Conservation (phyloP, 1,140 invertebrate genomes). For the Goniozus legneri region DNA sequence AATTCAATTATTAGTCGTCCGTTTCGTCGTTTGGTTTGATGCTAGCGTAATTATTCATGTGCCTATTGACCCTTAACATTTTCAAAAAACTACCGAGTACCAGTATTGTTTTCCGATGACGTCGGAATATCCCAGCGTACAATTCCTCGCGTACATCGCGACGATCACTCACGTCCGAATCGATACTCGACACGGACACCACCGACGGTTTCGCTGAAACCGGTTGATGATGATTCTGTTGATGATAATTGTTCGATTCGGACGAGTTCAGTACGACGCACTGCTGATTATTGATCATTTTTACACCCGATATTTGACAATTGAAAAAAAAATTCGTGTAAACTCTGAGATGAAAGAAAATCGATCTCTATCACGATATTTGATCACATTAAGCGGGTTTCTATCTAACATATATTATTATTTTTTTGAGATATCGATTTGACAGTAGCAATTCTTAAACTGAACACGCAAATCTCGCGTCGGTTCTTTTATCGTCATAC, state of each 20-base stretch:
- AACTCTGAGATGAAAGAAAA: conserved; percentile 1
- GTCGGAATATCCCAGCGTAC: conserved; percentile 77
- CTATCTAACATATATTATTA: too few species aligned
- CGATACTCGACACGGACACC: conserved; percentile 49
- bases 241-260: conserved; percentile 36
- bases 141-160: conserved; percentile 72
- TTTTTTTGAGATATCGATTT: too few species aligned
- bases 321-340: too few species aligned
- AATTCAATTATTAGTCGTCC: conserved; percentile 39
- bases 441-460: too few species aligned
- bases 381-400: too few species aligned
- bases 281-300: conserved; percentile 51
- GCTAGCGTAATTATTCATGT: conserved; percentile 73
- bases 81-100: conserved; percentile 75
- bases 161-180: conserved; percentile 64
- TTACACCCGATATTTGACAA: too few species aligned
- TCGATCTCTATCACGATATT: too few species aligned
- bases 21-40: conserved; percentile 62
- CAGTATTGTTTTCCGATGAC: conserved; percentile 74
- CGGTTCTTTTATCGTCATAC: too few species aligned
- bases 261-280: conserved; percentile 40
- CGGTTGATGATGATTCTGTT: too few species aligned
- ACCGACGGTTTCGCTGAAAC: conserved; percentile 48
- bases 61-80: conserved; percentile 72
- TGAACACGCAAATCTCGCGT: too few species aligned